phyloP scores from a whole-genome alignment of 2,888 invertebrate species.

The Volucella inanis region DNA sequence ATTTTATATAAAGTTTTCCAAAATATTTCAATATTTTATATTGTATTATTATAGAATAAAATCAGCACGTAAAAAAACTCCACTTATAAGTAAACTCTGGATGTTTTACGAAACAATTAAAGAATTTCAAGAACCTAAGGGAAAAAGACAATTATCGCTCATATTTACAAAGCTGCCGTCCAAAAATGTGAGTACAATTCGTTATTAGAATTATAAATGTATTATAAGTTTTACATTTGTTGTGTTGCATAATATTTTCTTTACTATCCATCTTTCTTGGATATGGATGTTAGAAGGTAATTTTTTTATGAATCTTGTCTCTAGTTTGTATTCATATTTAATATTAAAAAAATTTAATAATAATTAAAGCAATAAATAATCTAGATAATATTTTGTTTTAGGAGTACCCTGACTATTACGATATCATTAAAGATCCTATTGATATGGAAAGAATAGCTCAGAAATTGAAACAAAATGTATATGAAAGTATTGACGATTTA shows the following conservation, averaged over 20 bases:
- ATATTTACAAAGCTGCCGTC: slow-evolving; percentile 98
- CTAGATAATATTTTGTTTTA: slow-evolving; percentile 79
- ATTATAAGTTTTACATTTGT: slow-evolving; percentile 7
- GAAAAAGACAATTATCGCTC: slow-evolving; percentile 93
- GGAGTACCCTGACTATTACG: slow-evolving; percentile 98
- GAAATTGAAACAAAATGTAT: slow-evolving; percentile 90
- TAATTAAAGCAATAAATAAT: background rate
- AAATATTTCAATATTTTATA: background rate
- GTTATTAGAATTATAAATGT: background rate
- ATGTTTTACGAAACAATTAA: slow-evolving; percentile 94
- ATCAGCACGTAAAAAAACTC: slow-evolving; percentile 83
- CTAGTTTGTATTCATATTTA: background rate
- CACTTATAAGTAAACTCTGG: slow-evolving; percentile 89
- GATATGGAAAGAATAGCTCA: slow-evolving; percentile 97
- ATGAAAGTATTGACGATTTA: slow-evolving; percentile 93
- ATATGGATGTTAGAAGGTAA: slow-evolving; percentile 76
- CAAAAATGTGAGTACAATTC: slow-evolving; percentile 86
- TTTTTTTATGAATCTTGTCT: background rate
- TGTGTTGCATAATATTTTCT: slow-evolving; percentile 50
- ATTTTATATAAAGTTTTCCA: background rate
- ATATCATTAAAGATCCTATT: slow-evolving; percentile 97
- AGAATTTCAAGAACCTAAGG: slow-evolving; percentile 93
- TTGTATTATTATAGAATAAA: slow-evolving; percentile 79
- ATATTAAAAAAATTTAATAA: background rate
- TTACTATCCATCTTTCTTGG: slow-evolving; percentile 70